A percentile compares a stretch with the other conserved stretches of the same genome.
Conservation (phyloP, 2,888 invertebrate genomes). For the Galerucella calmariensis region DNA sequence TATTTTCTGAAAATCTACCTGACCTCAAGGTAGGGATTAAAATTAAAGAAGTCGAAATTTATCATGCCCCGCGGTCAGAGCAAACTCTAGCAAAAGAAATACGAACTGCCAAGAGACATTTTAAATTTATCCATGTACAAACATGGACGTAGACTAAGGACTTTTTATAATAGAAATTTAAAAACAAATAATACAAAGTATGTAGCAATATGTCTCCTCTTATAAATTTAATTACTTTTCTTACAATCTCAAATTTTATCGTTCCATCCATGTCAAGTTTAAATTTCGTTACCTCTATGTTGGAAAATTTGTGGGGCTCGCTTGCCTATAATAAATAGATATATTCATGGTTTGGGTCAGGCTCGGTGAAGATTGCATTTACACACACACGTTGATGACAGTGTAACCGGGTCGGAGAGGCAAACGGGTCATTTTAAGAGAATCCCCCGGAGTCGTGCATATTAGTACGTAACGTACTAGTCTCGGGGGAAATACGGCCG, state of each 20-base stretch:
- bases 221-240: too few species aligned
- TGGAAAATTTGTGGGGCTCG: too few species aligned
- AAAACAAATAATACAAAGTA: too few species aligned
- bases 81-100: neutral
- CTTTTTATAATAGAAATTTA: too few species aligned
- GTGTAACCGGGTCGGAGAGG: neutral
- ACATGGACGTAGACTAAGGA: neutral
- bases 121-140: conserved; percentile 33
- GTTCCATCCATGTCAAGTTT: neutral
- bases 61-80: conserved; percentile 14
- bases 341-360: conserved; percentile 50
- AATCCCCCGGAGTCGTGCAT: conserved; percentile 40
- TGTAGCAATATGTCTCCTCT: too few species aligned
- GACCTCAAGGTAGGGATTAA: conserved; percentile 3
- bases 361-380: too few species aligned
- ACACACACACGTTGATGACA: conserved; percentile 14
- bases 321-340: conserved; percentile 31
- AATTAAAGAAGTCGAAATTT: conserved; percentile 19
- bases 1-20: neutral
- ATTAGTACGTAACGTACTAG: conserved; percentile 53
- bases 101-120: conserved; percentile 17
- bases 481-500: conserved; percentile 57
- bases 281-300: neutral
- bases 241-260: neutral
- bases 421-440: conserved; percentile 36